Base-by-base conservation (phyloP, 2,888 invertebrate species). In the Peribatodes rhomboidaria region DNA sequence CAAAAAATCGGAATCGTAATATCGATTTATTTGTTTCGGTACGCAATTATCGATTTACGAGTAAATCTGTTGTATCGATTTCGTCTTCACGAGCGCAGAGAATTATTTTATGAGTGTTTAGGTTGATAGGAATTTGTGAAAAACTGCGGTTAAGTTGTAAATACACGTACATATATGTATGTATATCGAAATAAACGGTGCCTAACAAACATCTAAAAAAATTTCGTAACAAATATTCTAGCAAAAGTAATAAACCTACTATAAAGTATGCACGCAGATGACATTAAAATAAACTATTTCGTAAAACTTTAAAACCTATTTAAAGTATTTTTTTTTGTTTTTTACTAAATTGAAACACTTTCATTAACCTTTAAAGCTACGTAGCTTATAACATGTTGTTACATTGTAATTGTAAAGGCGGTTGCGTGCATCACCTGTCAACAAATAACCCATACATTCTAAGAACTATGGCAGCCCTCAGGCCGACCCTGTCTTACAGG, bases 11-110 rank as follows among this genome's bases (percentile, higher is more conserved):
- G 46, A 7, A 55, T 62, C 42, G 37, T 3, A 44, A 58, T 58
- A 58, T 59, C 64, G 64, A 59, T 64, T 59, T 55, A 54, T 59
- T 59, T 64, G 55, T 64, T 50, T 55, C 64, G 64, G 54, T 52
- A 42, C 57, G 54, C 65, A 54, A 65, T 61, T 64, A 64, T 64
- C 58, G 64, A 64, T 55, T 63, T 18, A n/a, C n/a, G n/a, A n/a
- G n/a, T n/a, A 18, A 35, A 59, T 59, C 4, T 54, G 50, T 57
- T 58, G 13, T 61, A 46, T 33, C 56, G 44, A 44, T 62, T 62
- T 14, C 6, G 37, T 11, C 20, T 44, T 50, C 56, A 57, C 57
- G 62, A 63, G 57, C 57, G 52, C 8, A 33, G 62, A 52, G 39
- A 63, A 62, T 57, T 1, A 33, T 46, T 37, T 49, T 57, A 49